These are phyloP conservation scores for Pissodes strobi DNA, from an alignment of 1,140 invertebrate species.

Conservation along the genomic window DNA sequence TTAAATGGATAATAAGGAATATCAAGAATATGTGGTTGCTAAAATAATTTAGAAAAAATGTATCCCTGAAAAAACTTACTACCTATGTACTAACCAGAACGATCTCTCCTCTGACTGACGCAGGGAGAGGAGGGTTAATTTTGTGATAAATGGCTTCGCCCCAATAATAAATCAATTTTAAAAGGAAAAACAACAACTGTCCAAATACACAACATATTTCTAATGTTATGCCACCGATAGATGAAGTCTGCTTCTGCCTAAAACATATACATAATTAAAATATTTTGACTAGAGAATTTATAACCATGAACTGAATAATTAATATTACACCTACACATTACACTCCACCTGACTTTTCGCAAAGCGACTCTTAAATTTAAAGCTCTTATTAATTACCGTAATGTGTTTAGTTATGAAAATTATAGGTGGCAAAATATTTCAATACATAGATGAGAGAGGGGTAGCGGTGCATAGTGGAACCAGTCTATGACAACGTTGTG, in stretches of 20 bases:
- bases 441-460: too few relatives aligned
- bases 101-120: conserved; percentile 61
- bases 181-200: background rate
- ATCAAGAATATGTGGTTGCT: background rate
- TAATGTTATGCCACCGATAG: background rate
- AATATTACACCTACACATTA: too few relatives aligned
- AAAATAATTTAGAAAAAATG: background rate
- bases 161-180: conserved; percentile 46
- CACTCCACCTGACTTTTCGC: too few relatives aligned
- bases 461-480: too few relatives aligned
- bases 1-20: background rate
- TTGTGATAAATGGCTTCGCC: conserved; percentile 34
- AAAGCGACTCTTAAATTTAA: too few relatives aligned
- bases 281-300: too few relatives aligned
- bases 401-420: too few relatives aligned
- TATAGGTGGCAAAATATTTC: too few relatives aligned
- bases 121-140: conserved; percentile 40
- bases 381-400: too few relatives aligned
- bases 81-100: conserved; percentile 59
- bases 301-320: too few relatives aligned
- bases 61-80: background rate
- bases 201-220: too few relatives aligned
- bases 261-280: background rate
- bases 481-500: too few relatives aligned
- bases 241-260: background rate